These are phyloP conservation scores for Dilophus febrilis DNA, from an alignment of 2,888 invertebrate species.

Conservation along the genomic window DNA sequence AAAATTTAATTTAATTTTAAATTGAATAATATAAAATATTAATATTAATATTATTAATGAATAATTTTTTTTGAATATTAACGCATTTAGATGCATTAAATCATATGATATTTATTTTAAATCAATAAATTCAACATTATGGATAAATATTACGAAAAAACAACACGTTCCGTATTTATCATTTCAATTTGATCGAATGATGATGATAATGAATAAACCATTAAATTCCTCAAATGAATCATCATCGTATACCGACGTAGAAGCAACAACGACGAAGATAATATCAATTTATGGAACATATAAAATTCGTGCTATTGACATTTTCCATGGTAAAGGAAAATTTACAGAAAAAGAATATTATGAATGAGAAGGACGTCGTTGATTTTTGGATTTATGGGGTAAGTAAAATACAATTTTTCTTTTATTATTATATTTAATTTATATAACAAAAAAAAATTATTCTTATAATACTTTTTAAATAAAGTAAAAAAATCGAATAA, in stretches of 20 bases:
- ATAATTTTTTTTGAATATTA: too few relatives aligned
- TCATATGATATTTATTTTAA: constrained; percentile 28
- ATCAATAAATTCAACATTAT: constrained; percentile 7
- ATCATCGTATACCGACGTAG: neutral
- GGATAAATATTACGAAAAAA: constrained; percentile 17
- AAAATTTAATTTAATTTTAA: too few relatives aligned
- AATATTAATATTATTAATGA: too few relatives aligned
- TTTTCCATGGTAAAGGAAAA: constrained; percentile 21
- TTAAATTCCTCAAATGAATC: neutral
- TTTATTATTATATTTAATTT: too few relatives aligned
- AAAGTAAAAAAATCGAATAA: too few relatives aligned
- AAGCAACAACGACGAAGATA: neutral
- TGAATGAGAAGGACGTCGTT: too few relatives aligned
- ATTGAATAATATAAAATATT: too few relatives aligned
- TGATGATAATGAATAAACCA: constrained; percentile 14
- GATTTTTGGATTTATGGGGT: too few relatives aligned
- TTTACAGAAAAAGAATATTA: constrained; percentile 16
- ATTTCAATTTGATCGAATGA: constrained; percentile 23
- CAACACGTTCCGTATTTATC: constrained; percentile 26
- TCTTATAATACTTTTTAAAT: too few relatives aligned
- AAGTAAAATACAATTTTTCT: too few relatives aligned
- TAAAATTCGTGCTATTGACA: constrained; percentile 23
- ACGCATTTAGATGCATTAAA: constrained; percentile 22
- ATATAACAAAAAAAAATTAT: too few relatives aligned
- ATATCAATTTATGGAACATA: constrained; percentile 20